phyloP scores from a whole-genome alignment of 2,113 vertebrate genomes.

The Platichthys flesus region DNA sequence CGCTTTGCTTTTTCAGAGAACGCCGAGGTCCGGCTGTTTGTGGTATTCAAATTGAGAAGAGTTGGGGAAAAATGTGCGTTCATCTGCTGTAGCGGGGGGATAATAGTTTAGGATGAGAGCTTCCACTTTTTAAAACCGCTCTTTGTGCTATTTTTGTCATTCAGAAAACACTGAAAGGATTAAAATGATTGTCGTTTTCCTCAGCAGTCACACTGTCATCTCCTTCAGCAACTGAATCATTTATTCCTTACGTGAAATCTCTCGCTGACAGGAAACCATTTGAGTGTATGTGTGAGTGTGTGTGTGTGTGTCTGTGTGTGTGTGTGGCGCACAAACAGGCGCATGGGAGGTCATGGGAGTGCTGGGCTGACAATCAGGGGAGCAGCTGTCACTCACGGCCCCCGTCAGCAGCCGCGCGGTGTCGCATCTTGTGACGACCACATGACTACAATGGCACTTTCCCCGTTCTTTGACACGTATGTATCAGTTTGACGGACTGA shows the following conservation, averaged over 20 bases:
- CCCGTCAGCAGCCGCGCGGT: constrained; percentile 39
- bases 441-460: constrained; percentile 56
- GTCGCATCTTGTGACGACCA: constrained; percentile 42
- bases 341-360: constrained; percentile 65
- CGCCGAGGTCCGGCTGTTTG: constrained; percentile 50
- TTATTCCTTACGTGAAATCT: constrained; percentile 47
- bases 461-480: constrained; percentile 52
- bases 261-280: constrained; percentile 27
- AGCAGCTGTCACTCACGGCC: constrained; percentile 56
- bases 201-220: constrained; percentile 44
- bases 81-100: constrained; percentile 20
- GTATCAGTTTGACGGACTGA: constrained; percentile 61
- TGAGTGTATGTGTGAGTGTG: constrained; percentile 32
- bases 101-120: constrained; percentile 39
- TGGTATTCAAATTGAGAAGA: constrained; percentile 60
- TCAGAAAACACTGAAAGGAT: constrained; percentile 40
- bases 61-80: constrained; percentile 35
- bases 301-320: constrained; percentile 34
- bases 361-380: constrained; percentile 61
- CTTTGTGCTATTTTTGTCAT: constrained; percentile 40
- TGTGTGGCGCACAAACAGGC: constrained; percentile 44
- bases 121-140: constrained; percentile 47
- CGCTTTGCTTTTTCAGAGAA: constrained; percentile 42
- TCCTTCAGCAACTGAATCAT: constrained; percentile 26
- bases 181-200: constrained; percentile 55